Evolutionary conservation across 2,797 vertebrate genomes (phyloP).

Genomic region (Poecile montanus): DNA sequence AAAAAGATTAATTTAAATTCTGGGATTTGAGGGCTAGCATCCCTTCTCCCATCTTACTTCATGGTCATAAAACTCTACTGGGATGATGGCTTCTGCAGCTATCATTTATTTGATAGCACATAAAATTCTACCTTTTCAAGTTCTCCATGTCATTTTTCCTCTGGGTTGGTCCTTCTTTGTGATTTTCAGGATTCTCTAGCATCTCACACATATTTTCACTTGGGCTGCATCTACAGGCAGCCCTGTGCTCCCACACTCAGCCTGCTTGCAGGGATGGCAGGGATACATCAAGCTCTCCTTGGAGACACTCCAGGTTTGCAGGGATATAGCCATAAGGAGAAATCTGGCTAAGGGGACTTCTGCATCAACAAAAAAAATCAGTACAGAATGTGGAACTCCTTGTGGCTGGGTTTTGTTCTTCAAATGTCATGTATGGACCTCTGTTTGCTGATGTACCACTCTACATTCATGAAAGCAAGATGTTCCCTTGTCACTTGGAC

Average conservation of each 20-base stretch:
- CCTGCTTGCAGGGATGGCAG: background rate
- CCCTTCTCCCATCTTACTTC: background rate
- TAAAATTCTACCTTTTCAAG: background rate
- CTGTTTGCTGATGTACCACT: constrained; percentile 63
- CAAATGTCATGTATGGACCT: constrained; percentile 36
- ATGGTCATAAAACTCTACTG: background rate
- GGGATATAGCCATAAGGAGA: background rate
- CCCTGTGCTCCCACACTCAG: background rate
- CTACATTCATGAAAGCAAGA: constrained; percentile 72
- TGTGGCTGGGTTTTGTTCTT: constrained; percentile 42
- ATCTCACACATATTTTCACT: background rate
- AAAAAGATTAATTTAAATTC: background rate
- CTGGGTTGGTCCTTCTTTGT: background rate
- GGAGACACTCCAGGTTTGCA: background rate
- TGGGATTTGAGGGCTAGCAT: background rate
- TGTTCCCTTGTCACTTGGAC: constrained; percentile 56
- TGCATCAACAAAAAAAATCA: constrained; percentile 19
- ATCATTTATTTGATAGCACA: background rate
- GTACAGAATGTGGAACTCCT: constrained; percentile 30
- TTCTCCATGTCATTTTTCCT: background rate
- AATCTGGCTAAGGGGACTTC: background rate
- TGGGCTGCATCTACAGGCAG: background rate
- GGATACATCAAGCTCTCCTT: background rate
- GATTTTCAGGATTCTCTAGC: background rate
- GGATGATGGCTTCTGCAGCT: background rate